Percentiles rank a stretch among this genome's conserved stretches.
Conservation (phyloP, 2,113 vertebrate species). For the Cyanistes caeruleus region DNA sequence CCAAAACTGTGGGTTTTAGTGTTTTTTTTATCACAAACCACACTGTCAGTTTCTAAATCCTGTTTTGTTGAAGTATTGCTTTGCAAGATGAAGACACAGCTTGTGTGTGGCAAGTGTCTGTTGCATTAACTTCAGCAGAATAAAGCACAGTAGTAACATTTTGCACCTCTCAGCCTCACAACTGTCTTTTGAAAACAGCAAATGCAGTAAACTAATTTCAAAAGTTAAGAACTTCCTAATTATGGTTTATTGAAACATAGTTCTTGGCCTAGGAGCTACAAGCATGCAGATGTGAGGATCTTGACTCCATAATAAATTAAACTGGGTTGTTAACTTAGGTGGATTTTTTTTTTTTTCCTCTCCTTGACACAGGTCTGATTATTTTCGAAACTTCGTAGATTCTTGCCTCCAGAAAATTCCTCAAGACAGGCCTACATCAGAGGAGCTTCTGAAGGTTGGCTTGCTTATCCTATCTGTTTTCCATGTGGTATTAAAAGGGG, state of each 20-base stretch:
- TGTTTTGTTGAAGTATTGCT: neutral
- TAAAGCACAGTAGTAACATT: neutral
- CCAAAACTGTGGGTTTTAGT: neutral
- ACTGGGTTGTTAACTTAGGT: constrained; percentile 36
- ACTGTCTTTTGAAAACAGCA: neutral
- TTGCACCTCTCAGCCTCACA: neutral
- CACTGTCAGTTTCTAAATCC: neutral
- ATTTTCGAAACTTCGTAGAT: constrained; percentile 99
- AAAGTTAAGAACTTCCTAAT: neutral
- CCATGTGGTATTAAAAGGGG: neutral
- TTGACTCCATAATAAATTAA: constrained; percentile 19
- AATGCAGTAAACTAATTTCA: neutral
- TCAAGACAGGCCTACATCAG: constrained; percentile 96
- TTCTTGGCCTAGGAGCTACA: neutral
- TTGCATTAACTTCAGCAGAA: neutral
- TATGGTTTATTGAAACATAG: neutral
- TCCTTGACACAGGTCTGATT: constrained; percentile 88
- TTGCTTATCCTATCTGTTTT: neutral
- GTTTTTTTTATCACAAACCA: constrained; percentile 6
- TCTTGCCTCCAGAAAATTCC: constrained; percentile 99
- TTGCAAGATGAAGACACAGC: neutral
- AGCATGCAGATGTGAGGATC: neutral
- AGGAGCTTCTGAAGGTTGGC: constrained; percentile 95
- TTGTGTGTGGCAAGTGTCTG: neutral
- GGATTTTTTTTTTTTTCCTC: neutral